phyloP scores from a whole-genome alignment of 2,113 vertebrate genomes.

The Gasterosteus aculeatus region DNA sequence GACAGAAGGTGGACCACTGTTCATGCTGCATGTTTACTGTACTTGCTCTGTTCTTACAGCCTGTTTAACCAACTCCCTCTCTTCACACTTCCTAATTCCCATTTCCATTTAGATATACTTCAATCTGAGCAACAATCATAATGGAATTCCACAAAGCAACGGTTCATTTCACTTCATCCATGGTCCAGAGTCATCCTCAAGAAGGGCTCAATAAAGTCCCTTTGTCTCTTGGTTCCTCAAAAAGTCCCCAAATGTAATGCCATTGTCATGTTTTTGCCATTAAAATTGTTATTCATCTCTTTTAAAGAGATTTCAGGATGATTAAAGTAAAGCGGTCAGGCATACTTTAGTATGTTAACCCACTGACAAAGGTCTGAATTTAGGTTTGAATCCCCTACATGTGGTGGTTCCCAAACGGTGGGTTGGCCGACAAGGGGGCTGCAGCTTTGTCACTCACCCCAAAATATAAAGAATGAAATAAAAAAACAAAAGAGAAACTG shows the following conservation, averaged over 20 bases:
- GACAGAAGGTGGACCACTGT: constrained; percentile 30
- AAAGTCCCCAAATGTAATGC: neutral
- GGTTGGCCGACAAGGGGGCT: too few relatives aligned
- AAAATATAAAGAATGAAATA: too few relatives aligned
- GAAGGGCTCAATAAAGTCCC: neutral
- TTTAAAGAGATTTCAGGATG: neutral
- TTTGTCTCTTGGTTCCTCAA: neutral
- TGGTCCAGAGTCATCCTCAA: neutral
- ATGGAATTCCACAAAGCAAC: neutral
- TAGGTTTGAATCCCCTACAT: neutral
- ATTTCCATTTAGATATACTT: constrained; percentile 42
- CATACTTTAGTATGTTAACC: neutral
- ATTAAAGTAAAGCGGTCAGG: neutral
- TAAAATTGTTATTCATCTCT: neutral
- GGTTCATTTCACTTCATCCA: neutral
- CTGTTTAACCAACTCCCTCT: constrained; percentile 23
- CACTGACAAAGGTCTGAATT: neutral
- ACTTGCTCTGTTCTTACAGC: constrained; percentile 30
- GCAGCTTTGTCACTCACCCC: too few relatives aligned
- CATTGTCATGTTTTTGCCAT: neutral
- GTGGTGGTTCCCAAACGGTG: neutral
- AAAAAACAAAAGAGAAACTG: too few relatives aligned
- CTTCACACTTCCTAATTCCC: neutral
- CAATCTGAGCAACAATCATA: constrained; percentile 4
- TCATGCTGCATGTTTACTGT: constrained; percentile 21